Percentiles rank a stretch among this genome's conserved stretches.
Evolutionary conservation across 1,140 invertebrate species (phyloP).

Genomic region (Ceratina calcarata): DNA sequence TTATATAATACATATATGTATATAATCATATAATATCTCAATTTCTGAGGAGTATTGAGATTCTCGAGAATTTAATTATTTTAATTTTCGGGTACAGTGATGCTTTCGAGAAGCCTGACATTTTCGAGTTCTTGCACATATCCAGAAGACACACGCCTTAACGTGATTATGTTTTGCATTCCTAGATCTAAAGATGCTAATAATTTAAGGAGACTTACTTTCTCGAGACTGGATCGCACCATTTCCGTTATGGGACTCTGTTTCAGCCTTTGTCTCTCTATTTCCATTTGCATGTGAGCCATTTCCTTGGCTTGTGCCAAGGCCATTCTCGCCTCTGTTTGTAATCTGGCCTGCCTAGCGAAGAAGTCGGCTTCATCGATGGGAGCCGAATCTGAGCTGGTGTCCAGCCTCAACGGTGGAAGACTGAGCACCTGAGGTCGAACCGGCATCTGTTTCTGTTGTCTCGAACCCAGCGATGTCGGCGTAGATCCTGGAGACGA

Average conservation of each 20-base stretch:
- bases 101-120: too few relatives aligned
- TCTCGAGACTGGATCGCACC: constrained; percentile 88
- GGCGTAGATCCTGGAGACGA: constrained; percentile 56
- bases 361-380: constrained; percentile 88
- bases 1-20: too few relatives aligned
- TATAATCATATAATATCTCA: too few relatives aligned
- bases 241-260: constrained; percentile 93
- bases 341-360: constrained; percentile 89
- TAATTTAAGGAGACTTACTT: constrained; percentile 75
- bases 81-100: too few relatives aligned
- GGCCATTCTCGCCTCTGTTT: constrained; percentile 94
- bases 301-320: constrained; percentile 94
- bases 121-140: too few relatives aligned
- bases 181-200: background rate
- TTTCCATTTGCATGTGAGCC: constrained; percentile 96
- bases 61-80: too few relatives aligned
- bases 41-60: too few relatives aligned
- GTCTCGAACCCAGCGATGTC: constrained; percentile 51
- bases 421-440: constrained; percentile 76
- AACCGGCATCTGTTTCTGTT: constrained; percentile 54
- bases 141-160: too few relatives aligned
- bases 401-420: constrained; percentile 73
- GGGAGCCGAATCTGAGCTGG: constrained; percentile 67
- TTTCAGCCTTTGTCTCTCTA: constrained; percentile 89
- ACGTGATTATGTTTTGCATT: too few relatives aligned